Conservation (phyloP, 2,113 vertebrate genomes). For the Odobenus rosmarus region DNA sequence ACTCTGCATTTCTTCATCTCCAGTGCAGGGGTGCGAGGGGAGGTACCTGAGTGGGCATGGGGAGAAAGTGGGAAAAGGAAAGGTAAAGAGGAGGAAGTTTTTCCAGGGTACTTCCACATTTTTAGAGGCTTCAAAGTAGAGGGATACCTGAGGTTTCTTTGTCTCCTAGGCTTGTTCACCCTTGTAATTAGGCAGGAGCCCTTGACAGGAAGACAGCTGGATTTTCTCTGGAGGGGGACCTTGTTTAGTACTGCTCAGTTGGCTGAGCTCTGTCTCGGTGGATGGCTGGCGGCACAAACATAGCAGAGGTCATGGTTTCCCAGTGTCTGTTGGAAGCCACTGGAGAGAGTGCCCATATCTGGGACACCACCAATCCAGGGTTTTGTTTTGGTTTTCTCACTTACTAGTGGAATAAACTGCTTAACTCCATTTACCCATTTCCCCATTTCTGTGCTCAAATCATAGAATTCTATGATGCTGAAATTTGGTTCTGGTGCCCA, state of each 20-base stretch:
- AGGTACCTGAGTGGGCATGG: too few species aligned
- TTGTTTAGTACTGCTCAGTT: neutral
- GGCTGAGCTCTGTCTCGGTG: too few species aligned
- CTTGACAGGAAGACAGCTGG: neutral
- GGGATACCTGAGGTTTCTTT: neutral
- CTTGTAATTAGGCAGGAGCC: neutral
- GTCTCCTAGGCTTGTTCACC: neutral
- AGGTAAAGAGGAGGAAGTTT: neutral
- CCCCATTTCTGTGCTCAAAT: neutral
- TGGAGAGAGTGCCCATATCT: too few species aligned
- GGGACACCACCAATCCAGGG: neutral
- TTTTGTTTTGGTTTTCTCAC: neutral
- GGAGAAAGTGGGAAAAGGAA: neutral
- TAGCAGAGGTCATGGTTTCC: rapidly evolving
- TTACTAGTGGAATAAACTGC: neutral
- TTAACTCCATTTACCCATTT: neutral
- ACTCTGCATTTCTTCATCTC: neutral
- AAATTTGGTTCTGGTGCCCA: neutral
- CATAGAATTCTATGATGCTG: neutral
- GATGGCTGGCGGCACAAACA: neutral
- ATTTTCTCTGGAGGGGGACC: neutral
- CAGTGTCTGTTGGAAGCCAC: neutral
- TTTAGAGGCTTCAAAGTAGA: neutral
- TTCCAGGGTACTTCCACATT: neutral
- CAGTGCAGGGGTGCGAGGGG: rapidly evolving